Evolutionary conservation across 2,797 vertebrate genomes (phyloP), one percentile per base, ranked within the genome.

Genomic region (Distichodus sexfasciatus): DNA sequence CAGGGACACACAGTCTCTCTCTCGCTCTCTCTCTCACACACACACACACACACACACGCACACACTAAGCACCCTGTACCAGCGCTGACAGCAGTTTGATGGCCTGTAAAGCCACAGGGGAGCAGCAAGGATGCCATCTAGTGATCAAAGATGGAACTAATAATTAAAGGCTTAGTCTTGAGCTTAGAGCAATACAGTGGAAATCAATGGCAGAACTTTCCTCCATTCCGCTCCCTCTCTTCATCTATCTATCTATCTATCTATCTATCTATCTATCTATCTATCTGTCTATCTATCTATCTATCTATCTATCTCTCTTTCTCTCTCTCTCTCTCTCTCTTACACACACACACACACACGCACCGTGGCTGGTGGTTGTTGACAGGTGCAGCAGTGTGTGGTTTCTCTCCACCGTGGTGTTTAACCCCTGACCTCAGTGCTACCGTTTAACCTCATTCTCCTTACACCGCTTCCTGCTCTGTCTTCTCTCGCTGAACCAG

Each of bases 101-200:
- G n/a, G n/a, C n/a, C n/a, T n/a, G n/a, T n/a, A n/a, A n/a, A n/a
- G n/a, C n/a, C n/a, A 1, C 38, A 1, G 7, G 17, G 10, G 10
- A 50, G 33, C 26, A 60, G 12, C 9, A 41, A 66, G 7, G 11
- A 44, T 11, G 66, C 47, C 78, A 63, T 67, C 78, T 75, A 76
- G 72, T 78, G 75, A n/a, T 60, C n/a, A 14, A 23, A 12, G 29
- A 3, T 40, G 44, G 7, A 26, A 6, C 48, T 10, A 47, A 44
- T 17, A 21, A 35, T 12, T n/a, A n/a, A n/a, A n/a, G n/a, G n/a
- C n/a, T n/a, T n/a, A n/a, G n/a, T n/a, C n/a, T n/a, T n/a, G n/a
- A n/a, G n/a, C n/a, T n/a, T n/a, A n/a, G n/a, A n/a, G n/a, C n/a
- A 40, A 55, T 35, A 72, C 23, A 67, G 19, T 21, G 15, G 35